Base-by-base conservation (phyloP, 2,888 invertebrate genomes). In the Schizaphis graminum region DNA sequence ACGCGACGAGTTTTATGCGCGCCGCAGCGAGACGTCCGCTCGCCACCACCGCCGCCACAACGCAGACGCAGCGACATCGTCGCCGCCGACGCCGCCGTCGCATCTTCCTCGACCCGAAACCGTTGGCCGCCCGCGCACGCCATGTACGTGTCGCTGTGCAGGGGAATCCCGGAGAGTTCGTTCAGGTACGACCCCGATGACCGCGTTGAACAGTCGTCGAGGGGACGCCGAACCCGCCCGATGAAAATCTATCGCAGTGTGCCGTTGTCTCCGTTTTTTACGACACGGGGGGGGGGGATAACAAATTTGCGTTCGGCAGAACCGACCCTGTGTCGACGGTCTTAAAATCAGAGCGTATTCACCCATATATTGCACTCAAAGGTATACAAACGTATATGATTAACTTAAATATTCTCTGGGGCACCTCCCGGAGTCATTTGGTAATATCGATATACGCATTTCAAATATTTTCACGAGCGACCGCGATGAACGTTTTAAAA, bases 81-180 rank as follows among this genome's bases (percentile, higher is more conserved):
- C 89, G 41, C 41, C 89, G 56, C 41, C 56, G 28, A 28, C 57
- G 53, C 61, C 16, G 56, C 2, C 28, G 84, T n/a, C 56, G 28
- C 84, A 13, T 56, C 49, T n/a, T 56, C 77, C 2, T 16, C 90
- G 13, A 49, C 67, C 77, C 47, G 13, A 47, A 86, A 47, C 7
- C 90, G 47, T 41, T n/a, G n/a, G n/a, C 16, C 53, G 77, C 56
- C 53, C 91, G n/a, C 85, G 56, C 41, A 11, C 57, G 67, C 11
- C 92, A 86, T 77, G 77, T 67, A 53, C 88, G 89, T 93, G 93
- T 53, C 44, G 44, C 88, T 88, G 41, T 53, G 53, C 87, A 93
- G 93, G 90, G 93, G 93, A 57, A 89, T 93, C 47, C 93, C 93
- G 86, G 93, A 93, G 93, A 93, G 93, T 90, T 93, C 93, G 90